phyloP scores from a whole-genome alignment of 2,113 vertebrate genomes.

The Chloroceryle aenea region DNA sequence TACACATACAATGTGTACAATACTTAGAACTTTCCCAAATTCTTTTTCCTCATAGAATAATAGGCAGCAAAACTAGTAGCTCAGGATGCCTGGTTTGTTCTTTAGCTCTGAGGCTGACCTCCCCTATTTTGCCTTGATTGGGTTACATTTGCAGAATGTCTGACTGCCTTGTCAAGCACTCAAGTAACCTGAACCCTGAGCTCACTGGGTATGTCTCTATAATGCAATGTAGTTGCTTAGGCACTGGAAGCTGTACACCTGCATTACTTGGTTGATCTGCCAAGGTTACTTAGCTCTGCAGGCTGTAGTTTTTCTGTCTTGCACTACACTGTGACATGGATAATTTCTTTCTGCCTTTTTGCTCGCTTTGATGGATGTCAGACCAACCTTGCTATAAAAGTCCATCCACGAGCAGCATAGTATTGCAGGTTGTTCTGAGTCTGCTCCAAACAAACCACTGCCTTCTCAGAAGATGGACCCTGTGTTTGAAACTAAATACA shows the following conservation, averaged over 20 bases:
- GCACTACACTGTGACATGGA: accelerated
- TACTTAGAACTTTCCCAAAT: neutral
- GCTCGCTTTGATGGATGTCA: neutral
- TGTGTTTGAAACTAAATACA: neutral
- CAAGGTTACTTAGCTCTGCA: neutral
- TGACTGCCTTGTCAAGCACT: neutral
- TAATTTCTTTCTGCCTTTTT: neutral
- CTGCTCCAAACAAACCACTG: neutral
- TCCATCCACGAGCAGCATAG: accelerated
- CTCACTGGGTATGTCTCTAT: neutral
- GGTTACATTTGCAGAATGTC: neutral
- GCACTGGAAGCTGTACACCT: neutral
- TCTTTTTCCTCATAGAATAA: neutral
- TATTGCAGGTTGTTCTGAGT: neutral
- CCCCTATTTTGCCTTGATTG: neutral
- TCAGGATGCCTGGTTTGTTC: neutral
- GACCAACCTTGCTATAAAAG: neutral
- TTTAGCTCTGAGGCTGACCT: neutral
- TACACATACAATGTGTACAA: neutral
- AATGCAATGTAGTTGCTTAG: neutral
- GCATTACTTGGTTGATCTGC: neutral
- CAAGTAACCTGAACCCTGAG: neutral
- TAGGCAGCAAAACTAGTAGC: neutral
- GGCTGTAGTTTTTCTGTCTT: neutral
- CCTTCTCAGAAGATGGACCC: neutral